Conservation (phyloP, 2,797 vertebrate genomes). For the Paguma larvata region DNA sequence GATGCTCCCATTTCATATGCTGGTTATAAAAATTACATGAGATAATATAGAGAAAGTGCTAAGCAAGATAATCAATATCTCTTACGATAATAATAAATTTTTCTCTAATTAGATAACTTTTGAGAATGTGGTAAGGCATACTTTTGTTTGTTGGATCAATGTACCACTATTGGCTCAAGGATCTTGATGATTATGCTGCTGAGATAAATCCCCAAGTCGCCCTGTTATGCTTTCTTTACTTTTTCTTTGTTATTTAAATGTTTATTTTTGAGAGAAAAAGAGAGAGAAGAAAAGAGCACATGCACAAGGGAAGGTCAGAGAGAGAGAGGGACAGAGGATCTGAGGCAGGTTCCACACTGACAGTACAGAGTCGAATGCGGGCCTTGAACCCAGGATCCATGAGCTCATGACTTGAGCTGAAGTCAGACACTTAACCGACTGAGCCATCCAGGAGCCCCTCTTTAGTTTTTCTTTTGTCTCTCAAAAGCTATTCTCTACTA, state of each 20-base stretch:
- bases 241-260: not conserved
- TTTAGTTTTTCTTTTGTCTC: not conserved
- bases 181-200: not conserved
- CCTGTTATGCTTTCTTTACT: not conserved
- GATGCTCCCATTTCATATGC: not conserved
- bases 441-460: not conserved
- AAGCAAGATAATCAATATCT: not conserved
- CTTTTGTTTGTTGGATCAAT: not conserved
- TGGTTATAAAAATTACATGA: not conserved
- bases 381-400: no score
- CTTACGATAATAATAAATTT: not conserved
- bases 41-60: not conserved
- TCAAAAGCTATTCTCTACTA: not conserved
- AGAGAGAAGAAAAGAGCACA: no score
- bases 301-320: no score
- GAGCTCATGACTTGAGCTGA: no score
- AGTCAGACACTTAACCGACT: no score
- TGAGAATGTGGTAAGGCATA: not conserved
- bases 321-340: no score
- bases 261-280: no score
- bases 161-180: not conserved
- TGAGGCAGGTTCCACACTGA: no score
- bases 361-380: no score
- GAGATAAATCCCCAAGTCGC: not conserved
- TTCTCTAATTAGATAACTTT: not conserved